Evolutionary conservation across 2,797 vertebrate species (phyloP).

Genomic region (Chelon auratus): DNA sequence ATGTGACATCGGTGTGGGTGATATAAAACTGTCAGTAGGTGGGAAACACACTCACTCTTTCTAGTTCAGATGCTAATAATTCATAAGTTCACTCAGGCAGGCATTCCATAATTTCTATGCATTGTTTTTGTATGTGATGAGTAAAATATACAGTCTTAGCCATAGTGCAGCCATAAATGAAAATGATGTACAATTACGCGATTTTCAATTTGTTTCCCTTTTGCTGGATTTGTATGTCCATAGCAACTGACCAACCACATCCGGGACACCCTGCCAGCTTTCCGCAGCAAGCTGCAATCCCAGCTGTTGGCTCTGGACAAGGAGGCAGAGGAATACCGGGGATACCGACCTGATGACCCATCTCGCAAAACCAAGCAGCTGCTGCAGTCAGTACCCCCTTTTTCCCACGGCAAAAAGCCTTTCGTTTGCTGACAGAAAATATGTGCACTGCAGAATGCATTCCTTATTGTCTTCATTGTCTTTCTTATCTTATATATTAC

Average conservation of each 20-base stretch:
- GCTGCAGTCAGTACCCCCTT: conserved; percentile 89
- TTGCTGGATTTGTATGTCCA: conserved; percentile 50
- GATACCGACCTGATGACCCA: conserved; percentile 94
- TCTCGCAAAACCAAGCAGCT: conserved; percentile 96
- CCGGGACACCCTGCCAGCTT: conserved; percentile 93
- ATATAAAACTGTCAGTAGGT: conserved; percentile 39
- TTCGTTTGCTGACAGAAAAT: conserved; percentile 23
- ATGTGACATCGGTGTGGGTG: conserved; percentile 32
- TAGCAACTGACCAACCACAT: conserved; percentile 98
- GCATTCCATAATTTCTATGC: conserved; percentile 16
- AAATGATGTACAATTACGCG: neutral
- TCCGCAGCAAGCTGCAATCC: conserved; percentile 94
- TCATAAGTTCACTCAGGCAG: conserved; percentile 11
- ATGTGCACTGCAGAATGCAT: neutral
- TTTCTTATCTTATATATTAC: neutral
- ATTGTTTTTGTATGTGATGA: neutral
- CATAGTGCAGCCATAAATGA: neutral
- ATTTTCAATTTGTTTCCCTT: conserved; percentile 17
- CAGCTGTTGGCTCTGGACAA: conserved; percentile 94
- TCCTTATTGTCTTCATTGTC: neutral
- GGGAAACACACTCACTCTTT: conserved; percentile 34
- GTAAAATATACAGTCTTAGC: conserved; percentile 1
- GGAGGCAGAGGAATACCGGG: conserved; percentile 94
- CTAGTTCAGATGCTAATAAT: conserved; percentile 44
- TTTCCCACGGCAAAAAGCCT: conserved; percentile 34